phyloP scores from a whole-genome alignment of 1,140 invertebrate species.

The Calosoma granatense region DNA sequence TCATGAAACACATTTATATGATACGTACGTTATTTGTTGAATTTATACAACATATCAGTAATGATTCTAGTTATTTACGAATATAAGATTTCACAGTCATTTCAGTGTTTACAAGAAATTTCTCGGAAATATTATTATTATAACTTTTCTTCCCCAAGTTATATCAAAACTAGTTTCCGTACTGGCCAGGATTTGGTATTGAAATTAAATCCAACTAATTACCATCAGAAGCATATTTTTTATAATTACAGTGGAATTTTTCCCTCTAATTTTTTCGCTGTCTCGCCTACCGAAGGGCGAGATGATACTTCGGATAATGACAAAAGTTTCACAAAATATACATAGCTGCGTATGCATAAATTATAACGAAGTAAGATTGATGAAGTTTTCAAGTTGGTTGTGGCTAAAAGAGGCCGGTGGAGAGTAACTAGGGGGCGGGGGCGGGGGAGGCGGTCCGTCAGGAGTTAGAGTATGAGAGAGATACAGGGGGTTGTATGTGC shows the following conservation, averaged over 20 bases:
- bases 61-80: too few species aligned
- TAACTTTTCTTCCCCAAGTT: too few species aligned
- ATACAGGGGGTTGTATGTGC: not conserved
- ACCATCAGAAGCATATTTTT: not conserved
- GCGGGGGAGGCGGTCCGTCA: not conserved
- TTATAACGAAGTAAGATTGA: constrained; percentile 32
- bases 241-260: not conserved
- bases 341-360: constrained; percentile 17
- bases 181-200: not conserved
- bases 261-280: not conserved
- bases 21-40: too few species aligned
- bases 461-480: not conserved
- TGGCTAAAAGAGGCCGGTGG: not conserved
- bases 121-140: too few species aligned
- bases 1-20: too few species aligned
- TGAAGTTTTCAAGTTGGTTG: constrained; percentile 20
- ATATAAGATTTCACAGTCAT: too few species aligned
- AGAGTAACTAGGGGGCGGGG: not conserved
- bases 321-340: constrained; percentile 26
- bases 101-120: too few species aligned
- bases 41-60: too few species aligned
- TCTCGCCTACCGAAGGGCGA: not conserved
- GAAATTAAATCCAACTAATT: constrained; percentile 5
- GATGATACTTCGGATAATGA: constrained; percentile 19
- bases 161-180: not conserved